These are phyloP conservation scores for Sitobion miscanthi DNA, from an alignment of 1,140 invertebrate genomes.

Conservation along the genomic window DNA sequence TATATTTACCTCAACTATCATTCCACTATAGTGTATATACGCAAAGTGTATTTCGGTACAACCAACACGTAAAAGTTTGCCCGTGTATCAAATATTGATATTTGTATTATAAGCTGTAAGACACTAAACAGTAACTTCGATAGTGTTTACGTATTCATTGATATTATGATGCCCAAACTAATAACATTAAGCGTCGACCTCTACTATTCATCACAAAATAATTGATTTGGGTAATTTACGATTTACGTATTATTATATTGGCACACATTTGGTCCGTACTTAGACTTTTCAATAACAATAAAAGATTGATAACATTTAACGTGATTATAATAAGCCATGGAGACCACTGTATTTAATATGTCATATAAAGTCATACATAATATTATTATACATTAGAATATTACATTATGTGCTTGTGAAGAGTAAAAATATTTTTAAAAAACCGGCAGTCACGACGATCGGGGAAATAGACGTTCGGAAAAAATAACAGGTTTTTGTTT, in stretches of 20 bases:
- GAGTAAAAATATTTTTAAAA: background rate
- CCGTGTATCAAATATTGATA: no score
- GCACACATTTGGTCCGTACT: background rate
- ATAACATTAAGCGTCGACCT: no score
- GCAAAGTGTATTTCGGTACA: background rate
- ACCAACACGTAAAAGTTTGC: background rate
- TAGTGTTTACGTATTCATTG: background rate
- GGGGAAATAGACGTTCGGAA: background rate
- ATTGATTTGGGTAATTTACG: no score
- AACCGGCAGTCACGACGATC: background rate
- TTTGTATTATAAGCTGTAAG: background rate
- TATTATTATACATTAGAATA: background rate
- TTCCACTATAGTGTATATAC: background rate
- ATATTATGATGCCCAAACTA: no score
- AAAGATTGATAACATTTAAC: background rate
- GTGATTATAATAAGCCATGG: background rate
- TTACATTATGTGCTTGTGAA: background rate
- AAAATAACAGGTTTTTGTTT: slow-evolving; percentile 10
- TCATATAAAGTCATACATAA: background rate
- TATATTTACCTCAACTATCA: background rate
- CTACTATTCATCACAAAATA: no score
- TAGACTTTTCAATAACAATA: background rate
- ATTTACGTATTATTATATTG: background rate
- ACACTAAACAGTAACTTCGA: background rate
- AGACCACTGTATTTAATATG: background rate